A percentile compares a stretch with the other conserved stretches of the same genome.
Evolutionary conservation across 2,797 vertebrate species (phyloP).

Genomic region (Morus bassanus): DNA sequence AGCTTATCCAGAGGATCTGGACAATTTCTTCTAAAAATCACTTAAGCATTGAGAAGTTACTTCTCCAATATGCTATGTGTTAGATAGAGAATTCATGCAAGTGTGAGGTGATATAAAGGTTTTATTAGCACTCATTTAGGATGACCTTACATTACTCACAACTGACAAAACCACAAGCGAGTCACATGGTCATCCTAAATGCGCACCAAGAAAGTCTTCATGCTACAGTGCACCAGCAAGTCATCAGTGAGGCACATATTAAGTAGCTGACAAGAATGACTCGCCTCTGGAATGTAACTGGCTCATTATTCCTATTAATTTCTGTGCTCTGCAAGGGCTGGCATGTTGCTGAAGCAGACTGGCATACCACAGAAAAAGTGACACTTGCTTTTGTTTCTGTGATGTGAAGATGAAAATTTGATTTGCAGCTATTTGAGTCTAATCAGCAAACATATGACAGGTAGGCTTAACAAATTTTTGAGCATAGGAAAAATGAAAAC

Average conservation of each 20-base stretch:
- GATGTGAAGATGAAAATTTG: neutral
- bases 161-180: neutral
- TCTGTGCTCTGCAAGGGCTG: neutral
- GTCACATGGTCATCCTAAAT: neutral
- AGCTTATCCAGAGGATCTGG: neutral
- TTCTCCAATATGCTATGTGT: neutral
- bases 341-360: neutral
- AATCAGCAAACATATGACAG: neutral
- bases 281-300: neutral
- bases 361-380: neutral
- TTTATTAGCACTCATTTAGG: neutral
- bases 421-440: neutral
- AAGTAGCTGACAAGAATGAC: neutral
- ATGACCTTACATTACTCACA: neutral
- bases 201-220: neutral
- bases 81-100: neutral
- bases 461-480: neutral
- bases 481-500: neutral
- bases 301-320: neutral
- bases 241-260: neutral
- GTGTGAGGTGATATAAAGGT: neutral
- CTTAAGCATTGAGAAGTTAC: neutral
- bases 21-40: neutral
- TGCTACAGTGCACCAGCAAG: neutral
- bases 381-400: neutral